Conservation (phyloP, 1,140 invertebrate species). For the Nasonia giraulti region DNA sequence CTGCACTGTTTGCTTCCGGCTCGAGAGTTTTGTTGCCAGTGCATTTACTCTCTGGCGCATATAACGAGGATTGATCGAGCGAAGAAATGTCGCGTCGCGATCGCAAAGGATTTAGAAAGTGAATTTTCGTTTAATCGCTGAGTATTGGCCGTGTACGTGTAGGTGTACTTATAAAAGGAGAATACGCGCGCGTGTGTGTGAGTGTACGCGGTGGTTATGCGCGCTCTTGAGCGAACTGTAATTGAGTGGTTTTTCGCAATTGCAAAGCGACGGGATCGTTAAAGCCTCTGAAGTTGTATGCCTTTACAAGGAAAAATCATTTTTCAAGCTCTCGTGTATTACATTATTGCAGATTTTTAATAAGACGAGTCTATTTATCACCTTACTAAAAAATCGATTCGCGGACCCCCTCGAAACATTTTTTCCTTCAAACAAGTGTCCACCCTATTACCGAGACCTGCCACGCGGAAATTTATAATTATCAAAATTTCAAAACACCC, state of each 20-base stretch:
- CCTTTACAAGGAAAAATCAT: not conserved
- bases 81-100: not conserved
- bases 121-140: not conserved
- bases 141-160: too few relatives aligned
- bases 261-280: not conserved
- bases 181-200: not conserved
- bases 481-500: constrained; percentile 10
- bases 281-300: not conserved
- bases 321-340: not conserved
- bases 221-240: not conserved
- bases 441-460: constrained; percentile 5
- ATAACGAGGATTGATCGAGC: too few relatives aligned
- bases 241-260: not conserved
- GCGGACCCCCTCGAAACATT: too few relatives aligned
- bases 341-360: not conserved
- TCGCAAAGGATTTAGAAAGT: not conserved
- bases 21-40: too few relatives aligned
- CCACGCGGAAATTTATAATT: constrained; percentile 32
- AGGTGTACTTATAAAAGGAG: not conserved
- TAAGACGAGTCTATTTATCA: not conserved
- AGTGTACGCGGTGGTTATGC: too few relatives aligned
- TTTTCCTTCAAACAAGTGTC: too few relatives aligned
- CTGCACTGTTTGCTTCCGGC: not conserved
- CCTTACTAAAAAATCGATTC: too few relatives aligned
- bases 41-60: too few relatives aligned